These are phyloP conservation scores for Synergus gifuensis DNA, from an alignment of 2,888 invertebrate species.

Conservation along the genomic window DNA sequence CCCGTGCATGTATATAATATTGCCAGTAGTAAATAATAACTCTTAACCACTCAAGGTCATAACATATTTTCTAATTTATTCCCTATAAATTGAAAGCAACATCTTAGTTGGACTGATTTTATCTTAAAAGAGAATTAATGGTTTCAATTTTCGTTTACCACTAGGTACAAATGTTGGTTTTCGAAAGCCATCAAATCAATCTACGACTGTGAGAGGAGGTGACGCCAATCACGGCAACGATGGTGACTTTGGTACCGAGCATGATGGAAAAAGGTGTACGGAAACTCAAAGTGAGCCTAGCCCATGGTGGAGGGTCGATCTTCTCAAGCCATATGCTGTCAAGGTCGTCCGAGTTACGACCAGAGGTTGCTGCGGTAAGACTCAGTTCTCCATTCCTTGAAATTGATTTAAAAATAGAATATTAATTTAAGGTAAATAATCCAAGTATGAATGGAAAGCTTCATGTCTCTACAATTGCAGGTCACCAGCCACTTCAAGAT, in stretches of 20 bases:
- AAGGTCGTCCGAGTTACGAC: conserved; percentile 93
- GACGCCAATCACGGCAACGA: conserved; percentile 92
- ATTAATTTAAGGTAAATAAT: too few species aligned
- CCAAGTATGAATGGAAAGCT: too few species aligned
- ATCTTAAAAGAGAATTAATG: background rate
- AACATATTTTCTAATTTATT: too few species aligned
- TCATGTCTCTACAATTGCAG: conserved; percentile 74
- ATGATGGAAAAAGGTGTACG: conserved; percentile 92
- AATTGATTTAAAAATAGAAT: too few species aligned
- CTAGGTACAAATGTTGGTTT: conserved; percentile 90
- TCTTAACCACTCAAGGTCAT: too few species aligned
- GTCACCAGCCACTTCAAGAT: conserved; percentile 93
- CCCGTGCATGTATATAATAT: too few species aligned
- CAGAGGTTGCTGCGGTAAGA: conserved; percentile 87
- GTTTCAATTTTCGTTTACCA: background rate
- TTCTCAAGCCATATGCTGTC: conserved; percentile 90
- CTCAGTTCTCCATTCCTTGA: background rate
- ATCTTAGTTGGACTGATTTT: too few species aligned
- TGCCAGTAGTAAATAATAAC: too few species aligned
- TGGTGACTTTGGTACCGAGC: conserved; percentile 90
- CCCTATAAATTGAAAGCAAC: too few species aligned
- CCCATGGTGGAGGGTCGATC: conserved; percentile 96
- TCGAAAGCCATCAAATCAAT: conserved; percentile 93
- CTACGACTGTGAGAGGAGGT: conserved; percentile 92
- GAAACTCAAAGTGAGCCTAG: conserved; percentile 94